Conservation (phyloP, 2,797 vertebrate genomes). For the Anniella stebbinsi region DNA sequence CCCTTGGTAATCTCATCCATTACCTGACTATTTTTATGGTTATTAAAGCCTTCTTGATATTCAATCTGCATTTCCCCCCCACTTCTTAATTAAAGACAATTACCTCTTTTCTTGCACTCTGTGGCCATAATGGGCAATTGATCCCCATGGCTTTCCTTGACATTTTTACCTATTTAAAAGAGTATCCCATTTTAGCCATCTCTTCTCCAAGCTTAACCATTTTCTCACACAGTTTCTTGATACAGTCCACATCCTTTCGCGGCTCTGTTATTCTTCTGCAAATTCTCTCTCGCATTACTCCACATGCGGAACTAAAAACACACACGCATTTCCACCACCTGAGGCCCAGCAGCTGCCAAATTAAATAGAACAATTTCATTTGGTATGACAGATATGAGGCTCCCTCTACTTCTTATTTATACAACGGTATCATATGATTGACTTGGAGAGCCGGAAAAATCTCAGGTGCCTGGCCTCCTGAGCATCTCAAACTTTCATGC, state of each 20-base stretch:
- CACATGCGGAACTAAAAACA: not conserved
- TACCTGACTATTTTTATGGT: constrained; percentile 13
- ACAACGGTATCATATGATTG: not conserved
- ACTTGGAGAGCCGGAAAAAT: not conserved
- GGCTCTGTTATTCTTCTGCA: not conserved
- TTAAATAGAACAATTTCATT: constrained; percentile 1
- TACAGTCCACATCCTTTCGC: not conserved
- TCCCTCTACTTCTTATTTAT: constrained; percentile 2
- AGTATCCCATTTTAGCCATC: not conserved
- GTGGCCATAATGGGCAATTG: not conserved
- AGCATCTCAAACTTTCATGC: not conserved
- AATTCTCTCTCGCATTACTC: constrained; percentile 1
- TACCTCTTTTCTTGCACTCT: constrained; percentile 7
- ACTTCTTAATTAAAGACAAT: constrained; percentile 9
- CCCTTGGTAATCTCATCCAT: not conserved
- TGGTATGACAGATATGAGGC: not conserved
- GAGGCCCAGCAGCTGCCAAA: not conserved
- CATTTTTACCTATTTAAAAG: constrained; percentile 4
- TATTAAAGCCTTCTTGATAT: constrained; percentile 26
- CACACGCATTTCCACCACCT: not conserved
- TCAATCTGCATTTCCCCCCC: not conserved
- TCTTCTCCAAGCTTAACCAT: constrained; percentile 12
- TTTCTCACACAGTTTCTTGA: not conserved
- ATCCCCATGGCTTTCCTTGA: not conserved
- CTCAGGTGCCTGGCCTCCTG: not conserved